A percentile compares a stretch with the other conserved stretches of the same genome.
These are phyloP conservation scores for Augochlora pura DNA, from an alignment of 1,140 invertebrate genomes.

Conservation along the genomic window DNA sequence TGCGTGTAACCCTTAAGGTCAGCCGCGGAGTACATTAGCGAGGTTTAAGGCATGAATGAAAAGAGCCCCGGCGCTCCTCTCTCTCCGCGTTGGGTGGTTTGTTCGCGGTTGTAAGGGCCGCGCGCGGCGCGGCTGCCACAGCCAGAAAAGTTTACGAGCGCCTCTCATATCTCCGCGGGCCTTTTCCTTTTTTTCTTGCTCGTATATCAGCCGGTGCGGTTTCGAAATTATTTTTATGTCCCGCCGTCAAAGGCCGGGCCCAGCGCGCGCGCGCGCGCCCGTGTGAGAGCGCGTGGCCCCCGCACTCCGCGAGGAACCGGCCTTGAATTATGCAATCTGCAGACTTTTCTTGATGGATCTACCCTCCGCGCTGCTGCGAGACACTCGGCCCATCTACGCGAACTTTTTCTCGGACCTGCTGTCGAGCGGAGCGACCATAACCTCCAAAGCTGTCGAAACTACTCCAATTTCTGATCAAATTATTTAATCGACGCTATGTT, in stretches of 20 bases:
- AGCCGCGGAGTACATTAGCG: slow-evolving; percentile 65
- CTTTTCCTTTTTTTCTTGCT: slow-evolving; percentile 61
- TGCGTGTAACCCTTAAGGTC: slow-evolving; percentile 57
- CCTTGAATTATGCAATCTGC: slow-evolving; percentile 53
- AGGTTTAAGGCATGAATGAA: slow-evolving; percentile 73
- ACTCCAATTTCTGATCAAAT: no score
- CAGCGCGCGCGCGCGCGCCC: slow-evolving; percentile 27
- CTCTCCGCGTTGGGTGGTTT: slow-evolving; percentile 66
- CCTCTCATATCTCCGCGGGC: slow-evolving; percentile 54
- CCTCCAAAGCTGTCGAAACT: no score
- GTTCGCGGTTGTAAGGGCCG: slow-evolving; percentile 74
- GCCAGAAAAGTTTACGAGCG: slow-evolving; percentile 77
- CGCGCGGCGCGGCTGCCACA: slow-evolving; percentile 72
- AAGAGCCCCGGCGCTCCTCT: slow-evolving; percentile 61
- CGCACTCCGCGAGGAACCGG: slow-evolving; percentile 8
- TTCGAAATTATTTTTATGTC: slow-evolving; percentile 76
- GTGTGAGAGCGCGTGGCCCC: slow-evolving; percentile 18
- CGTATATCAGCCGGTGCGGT: slow-evolving; percentile 76
- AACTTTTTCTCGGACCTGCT: background rate
- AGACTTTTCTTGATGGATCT: slow-evolving; percentile 22
- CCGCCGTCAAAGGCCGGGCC: slow-evolving; percentile 66
- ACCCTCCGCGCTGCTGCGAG: background rate
- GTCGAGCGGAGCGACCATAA: no score
- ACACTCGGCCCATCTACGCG: background rate
- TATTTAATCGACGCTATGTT: no score